Conservation (phyloP, 2,888 invertebrate genomes). For the Meta bourneti region DNA sequence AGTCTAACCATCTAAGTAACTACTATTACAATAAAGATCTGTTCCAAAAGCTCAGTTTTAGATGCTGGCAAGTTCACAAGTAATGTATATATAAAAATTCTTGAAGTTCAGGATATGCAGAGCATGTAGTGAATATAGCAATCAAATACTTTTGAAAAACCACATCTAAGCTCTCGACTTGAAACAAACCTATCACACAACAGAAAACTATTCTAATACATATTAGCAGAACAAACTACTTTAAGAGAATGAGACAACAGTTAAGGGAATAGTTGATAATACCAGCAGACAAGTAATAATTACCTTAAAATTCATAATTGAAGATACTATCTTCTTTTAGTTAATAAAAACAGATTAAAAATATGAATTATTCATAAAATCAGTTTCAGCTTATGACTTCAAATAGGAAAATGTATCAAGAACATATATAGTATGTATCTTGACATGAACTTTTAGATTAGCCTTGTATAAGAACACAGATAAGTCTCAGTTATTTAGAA, state of each 20-base stretch:
- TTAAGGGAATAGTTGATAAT: not conserved
- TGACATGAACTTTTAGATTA: too few species aligned
- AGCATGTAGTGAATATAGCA: conserved; percentile 14
- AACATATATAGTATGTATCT: too few species aligned
- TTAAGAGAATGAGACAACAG: not conserved
- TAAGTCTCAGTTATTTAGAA: too few species aligned
- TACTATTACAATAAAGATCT: conserved; percentile 33
- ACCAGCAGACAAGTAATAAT: too few species aligned
- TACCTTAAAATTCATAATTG: too few species aligned
- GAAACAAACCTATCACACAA: not conserved
- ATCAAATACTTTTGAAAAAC: conserved; percentile 3
- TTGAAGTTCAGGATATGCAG: conserved; percentile 31
- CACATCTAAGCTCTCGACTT: conserved; percentile 27
- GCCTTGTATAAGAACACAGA: too few species aligned
- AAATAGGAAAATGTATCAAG: too few species aligned
- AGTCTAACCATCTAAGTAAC: conserved; percentile 29
- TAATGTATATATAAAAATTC: conserved; percentile 17
- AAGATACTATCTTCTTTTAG: too few species aligned
- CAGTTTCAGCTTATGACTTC: too few species aligned
- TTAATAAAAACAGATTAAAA: too few species aligned
- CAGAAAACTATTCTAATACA: not conserved
- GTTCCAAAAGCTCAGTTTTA: conserved; percentile 27
- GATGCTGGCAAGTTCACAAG: conserved; percentile 27
- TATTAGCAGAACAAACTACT: not conserved
- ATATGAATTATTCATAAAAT: too few species aligned